Percentiles rank a stretch among this genome's conserved stretches.
Evolutionary conservation across 2,113 vertebrate species (phyloP).

Genomic region (Sorex araneus): DNA sequence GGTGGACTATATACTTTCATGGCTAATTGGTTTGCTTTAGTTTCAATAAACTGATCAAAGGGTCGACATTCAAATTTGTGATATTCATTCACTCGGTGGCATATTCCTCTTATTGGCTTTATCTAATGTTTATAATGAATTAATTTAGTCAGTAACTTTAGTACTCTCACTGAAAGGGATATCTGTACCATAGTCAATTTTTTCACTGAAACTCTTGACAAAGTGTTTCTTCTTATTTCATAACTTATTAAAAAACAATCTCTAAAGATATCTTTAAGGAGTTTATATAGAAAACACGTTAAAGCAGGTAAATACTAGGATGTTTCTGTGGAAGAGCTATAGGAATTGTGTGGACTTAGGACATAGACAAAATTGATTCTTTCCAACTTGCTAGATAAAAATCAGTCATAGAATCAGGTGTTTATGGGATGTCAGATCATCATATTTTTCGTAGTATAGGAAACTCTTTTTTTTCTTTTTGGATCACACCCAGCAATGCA

Average conservation of each 20-base stretch:
- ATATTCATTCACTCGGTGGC: background rate
- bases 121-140: background rate
- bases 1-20: no score
- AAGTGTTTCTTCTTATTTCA: background rate
- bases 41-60: background rate
- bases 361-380: background rate
- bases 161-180: background rate
- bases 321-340: background rate
- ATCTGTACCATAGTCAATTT: background rate
- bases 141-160: background rate
- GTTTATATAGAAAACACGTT: background rate
- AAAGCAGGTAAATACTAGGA: constrained; percentile 10
- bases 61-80: background rate
- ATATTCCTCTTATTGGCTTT: background rate
- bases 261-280: background rate
- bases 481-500: no score
- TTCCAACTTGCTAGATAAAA: background rate
- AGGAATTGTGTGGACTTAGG: background rate
- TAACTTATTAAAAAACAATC: background rate
- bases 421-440: background rate
- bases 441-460: background rate
- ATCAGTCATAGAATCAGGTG: background rate
- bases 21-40: background rate
- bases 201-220: background rate
- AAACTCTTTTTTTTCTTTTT: no score